A percentile compares a stretch with the other conserved stretches of the same genome.
Evolutionary conservation across 2,797 vertebrate genomes (phyloP).

Genomic region (Morus bassanus): DNA sequence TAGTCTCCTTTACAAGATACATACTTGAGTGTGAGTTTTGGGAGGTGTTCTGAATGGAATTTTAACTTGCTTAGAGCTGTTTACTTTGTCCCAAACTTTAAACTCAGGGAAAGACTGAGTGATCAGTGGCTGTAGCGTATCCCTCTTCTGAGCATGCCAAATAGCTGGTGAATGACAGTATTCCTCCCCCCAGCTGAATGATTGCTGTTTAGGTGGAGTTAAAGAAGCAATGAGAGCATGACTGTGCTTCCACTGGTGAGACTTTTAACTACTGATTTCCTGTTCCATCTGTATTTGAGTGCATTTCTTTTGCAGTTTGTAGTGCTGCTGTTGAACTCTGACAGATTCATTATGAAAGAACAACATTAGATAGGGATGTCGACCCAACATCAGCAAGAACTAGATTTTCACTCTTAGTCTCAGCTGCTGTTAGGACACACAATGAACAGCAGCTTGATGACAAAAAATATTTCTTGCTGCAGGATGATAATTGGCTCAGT

Average conservation of each 20-base stretch:
- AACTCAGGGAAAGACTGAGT: background rate
- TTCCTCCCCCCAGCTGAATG: background rate
- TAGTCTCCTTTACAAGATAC: background rate
- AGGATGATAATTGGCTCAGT: conserved; percentile 30
- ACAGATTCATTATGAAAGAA: background rate
- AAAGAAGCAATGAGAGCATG: background rate
- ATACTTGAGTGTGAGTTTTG: background rate
- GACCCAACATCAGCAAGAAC: background rate
- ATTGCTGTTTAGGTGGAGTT: background rate
- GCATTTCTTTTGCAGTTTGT: background rate
- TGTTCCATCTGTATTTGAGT: background rate
- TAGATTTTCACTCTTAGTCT: background rate
- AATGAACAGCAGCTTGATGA: background rate
- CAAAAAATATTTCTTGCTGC: background rate
- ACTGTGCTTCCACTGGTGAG: background rate
- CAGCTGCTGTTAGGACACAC: background rate
- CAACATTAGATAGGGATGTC: background rate
- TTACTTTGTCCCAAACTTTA: background rate
- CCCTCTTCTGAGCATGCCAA: background rate
- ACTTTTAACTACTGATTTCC: background rate
- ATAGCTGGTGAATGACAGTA: background rate
- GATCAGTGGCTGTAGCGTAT: background rate
- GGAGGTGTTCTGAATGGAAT: background rate
- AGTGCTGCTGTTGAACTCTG: background rate
- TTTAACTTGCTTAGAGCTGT: background rate